Base-by-base conservation (phyloP, 1,140 invertebrate genomes). In the Anoplolepis gracilipes region DNA sequence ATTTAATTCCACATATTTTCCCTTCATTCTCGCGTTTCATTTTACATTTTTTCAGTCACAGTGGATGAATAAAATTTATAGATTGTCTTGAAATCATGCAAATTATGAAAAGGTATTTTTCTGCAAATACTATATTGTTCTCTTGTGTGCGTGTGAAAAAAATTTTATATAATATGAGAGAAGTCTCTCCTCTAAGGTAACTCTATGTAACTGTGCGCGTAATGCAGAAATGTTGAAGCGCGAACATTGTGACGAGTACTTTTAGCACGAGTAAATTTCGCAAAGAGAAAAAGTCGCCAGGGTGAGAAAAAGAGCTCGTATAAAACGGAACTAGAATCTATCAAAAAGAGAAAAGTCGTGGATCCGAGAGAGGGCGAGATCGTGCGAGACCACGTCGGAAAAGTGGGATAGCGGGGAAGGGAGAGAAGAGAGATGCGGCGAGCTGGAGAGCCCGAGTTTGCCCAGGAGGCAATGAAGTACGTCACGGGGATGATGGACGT, bases 401-500 rank as follows among this genome's bases (percentile, higher is more conserved):
- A n/a, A 22, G 16, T 10, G 39, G 61, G 42, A 16, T 57, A 16
- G 33, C 16, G 22, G n/a, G 49, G 67, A 62, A 46, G 75, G 79
- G 67, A 55, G 82, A 30, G 81, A 87, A 82, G 78, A 55, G 84
- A 87, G 81, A 77, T 30, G 82, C 70, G 87, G 91, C 86, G 88
- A 93, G 90, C 88, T 91, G 87, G 89, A 90, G 88, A 88, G 90
- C 82, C 75, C 64, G 77, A 88, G 89, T 86, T 88, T 87, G 88
- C 92, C 92, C 91, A 89, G 88, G 88, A 92, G 92, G 95, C 95
- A 95, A 95, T 95, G 95, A 94, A 94, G 93, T 92, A 94, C 93
- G 95, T 95, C 94, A 95, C 91, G 90, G 88, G 90, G 86, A 95
- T 95, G 95, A 96, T 95, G 95, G 95, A 96, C 95, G 95, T 94